These are phyloP conservation scores for Tenthredo notha DNA, from an alignment of 2,888 invertebrate genomes.

Conservation along the genomic window DNA sequence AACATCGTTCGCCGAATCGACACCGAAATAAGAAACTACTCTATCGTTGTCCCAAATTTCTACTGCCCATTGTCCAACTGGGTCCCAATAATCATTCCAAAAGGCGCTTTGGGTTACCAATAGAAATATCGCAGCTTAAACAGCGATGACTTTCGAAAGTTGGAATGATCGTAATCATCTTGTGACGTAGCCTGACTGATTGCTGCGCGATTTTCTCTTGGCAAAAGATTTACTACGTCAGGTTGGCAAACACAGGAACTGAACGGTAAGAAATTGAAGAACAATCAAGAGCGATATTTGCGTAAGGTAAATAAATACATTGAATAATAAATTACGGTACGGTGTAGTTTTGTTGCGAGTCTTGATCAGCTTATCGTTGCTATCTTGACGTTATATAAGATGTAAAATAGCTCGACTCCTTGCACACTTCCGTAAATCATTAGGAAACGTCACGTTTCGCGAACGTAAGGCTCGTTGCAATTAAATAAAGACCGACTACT, in stretches of 20 bases:
- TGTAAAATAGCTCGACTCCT: slow-evolving; percentile 1
- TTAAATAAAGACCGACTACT: not conserved
- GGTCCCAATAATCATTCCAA: too few species aligned
- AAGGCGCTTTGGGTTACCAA: not conserved
- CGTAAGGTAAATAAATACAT: not conserved
- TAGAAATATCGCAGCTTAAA: not conserved
- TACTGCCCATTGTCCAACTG: too few species aligned
- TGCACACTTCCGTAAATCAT: not conserved
- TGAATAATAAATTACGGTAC: not conserved
- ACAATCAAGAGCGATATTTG: not conserved
- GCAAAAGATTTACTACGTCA: not conserved
- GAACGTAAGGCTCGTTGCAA: not conserved
- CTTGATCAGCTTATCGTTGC: not conserved
- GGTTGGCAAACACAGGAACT: not conserved
- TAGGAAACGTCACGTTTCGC: not conserved
- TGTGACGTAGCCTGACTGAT: not conserved
- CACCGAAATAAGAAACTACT: not conserved
- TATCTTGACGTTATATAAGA: not conserved
- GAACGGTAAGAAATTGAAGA: not conserved
- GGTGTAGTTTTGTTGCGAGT: not conserved
- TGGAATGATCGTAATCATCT: not conserved
- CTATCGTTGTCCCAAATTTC: not conserved
- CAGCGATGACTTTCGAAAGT: not conserved
- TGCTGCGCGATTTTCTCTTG: not conserved
- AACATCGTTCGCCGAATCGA: not conserved